Conservation (phyloP, 92 coral and sea anemone genomes). For the Paramuricea clavata region DNA sequence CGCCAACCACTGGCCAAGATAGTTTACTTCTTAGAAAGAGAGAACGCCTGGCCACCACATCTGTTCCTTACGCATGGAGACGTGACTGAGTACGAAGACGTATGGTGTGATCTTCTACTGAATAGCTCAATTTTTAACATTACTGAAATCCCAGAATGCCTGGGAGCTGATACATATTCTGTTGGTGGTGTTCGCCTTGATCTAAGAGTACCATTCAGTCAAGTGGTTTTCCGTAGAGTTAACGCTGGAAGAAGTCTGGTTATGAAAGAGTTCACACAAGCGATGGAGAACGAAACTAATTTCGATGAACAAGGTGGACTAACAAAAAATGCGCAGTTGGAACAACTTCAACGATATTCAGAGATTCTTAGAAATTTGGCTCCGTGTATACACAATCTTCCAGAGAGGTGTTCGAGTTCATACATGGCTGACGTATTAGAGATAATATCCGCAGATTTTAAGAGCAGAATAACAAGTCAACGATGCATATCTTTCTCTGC, state of each 20-base stretch:
- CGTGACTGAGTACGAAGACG: conserved; percentile 35
- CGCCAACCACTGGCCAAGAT: conserved; percentile 66
- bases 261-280: conserved; percentile 74
- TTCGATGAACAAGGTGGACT: conserved; percentile 74
- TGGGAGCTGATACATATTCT: conserved; percentile 83
- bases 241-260: conserved; percentile 71
- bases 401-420: conserved; percentile 37
- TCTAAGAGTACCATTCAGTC: conserved; percentile 76
- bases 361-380: conserved; percentile 63
- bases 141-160: conserved; percentile 77
- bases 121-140: conserved; percentile 68
- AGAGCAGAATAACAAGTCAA: conserved; percentile 40
- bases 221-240: conserved; percentile 70
- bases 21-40: conserved; percentile 86
- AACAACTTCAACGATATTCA: conserved; percentile 63
- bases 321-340: conserved; percentile 34
- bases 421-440: conserved; percentile 91
- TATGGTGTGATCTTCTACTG: conserved; percentile 65
- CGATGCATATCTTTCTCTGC: conserved; percentile 71
- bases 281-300: conserved; percentile 70
- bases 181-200: conserved; percentile 57
- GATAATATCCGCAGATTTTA: conserved; percentile 70
- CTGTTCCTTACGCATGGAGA: conserved; percentile 6
- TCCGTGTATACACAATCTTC: conserved; percentile 49
- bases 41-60: conserved; percentile 82